phyloP scores from a whole-genome alignment of 2,888 invertebrate species.

The Ceraclea dissimilis region DNA sequence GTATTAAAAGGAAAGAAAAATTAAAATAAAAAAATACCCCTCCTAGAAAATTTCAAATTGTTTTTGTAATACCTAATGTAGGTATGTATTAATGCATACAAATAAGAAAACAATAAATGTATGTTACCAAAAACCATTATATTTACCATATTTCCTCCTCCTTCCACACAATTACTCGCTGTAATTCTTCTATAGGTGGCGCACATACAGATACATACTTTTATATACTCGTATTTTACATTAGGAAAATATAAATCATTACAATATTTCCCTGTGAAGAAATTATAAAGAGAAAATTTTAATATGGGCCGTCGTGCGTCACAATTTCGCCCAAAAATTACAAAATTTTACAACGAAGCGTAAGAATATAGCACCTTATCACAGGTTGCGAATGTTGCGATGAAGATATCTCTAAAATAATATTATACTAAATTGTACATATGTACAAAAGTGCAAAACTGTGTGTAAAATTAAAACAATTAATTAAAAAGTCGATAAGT shows the following conservation, averaged over 20 bases:
- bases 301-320: no score
- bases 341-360: no score
- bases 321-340: no score
- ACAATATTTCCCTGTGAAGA: background rate
- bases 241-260: background rate
- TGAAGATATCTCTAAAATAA: no score
- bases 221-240: background rate
- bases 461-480: no score
- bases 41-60: background rate
- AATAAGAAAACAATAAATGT: background rate
- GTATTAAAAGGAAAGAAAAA: background rate
- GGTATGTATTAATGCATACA: background rate
- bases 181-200: background rate
- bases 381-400: no score
- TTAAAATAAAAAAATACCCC: background rate
- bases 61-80: background rate
- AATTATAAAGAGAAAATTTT: background rate
- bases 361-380: no score
- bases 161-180: background rate
- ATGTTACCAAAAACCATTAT: slow-evolving; percentile 1
- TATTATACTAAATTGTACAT: no score
- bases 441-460: no score
- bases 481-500: no score
- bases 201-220: background rate
- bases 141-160: background rate